Evolutionary conservation across 2,797 vertebrate genomes (phyloP).

Genomic region (Eupleurogrammus muticus): DNA sequence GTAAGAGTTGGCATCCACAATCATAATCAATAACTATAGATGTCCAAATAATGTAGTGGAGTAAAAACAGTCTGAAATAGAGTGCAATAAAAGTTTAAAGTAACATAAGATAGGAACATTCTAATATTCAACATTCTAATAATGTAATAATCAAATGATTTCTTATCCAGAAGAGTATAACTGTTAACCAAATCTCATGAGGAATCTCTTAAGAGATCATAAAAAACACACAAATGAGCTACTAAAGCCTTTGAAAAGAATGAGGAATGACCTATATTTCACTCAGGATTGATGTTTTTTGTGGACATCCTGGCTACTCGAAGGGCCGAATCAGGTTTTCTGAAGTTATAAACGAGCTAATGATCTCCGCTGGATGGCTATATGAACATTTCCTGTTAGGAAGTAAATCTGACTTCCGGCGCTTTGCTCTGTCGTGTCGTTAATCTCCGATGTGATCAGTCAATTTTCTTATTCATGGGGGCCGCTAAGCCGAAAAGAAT

Average conservation of each 20-base stretch:
- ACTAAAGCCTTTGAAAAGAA: neutral
- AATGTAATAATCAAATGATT: too few relatives aligned
- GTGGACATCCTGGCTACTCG: constrained; percentile 5
- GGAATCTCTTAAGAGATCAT: neutral
- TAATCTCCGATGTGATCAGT: constrained; percentile 1
- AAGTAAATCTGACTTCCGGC: neutral
- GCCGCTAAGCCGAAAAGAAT: constrained; percentile 51
- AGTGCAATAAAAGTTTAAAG: too few relatives aligned
- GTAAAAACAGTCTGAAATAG: too few relatives aligned
- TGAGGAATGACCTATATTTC: neutral
- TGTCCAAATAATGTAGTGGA: too few relatives aligned
- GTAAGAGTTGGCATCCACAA: too few relatives aligned
- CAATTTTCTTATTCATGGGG: constrained; percentile 20
- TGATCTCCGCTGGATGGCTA: constrained; percentile 4
- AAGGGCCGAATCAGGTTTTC: constrained; percentile 35
- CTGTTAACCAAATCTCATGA: neutral
- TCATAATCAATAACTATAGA: too few relatives aligned
- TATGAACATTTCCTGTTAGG: constrained; percentile 17
- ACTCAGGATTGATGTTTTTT: neutral
- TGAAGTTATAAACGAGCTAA: constrained; percentile 33
- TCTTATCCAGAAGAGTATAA: neutral
- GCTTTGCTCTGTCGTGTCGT: constrained; percentile 14
- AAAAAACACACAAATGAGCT: neutral
- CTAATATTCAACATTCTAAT: too few relatives aligned
- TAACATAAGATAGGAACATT: too few relatives aligned